Conservation (phyloP, 2,797 vertebrate species). For the Microctenopoma steveboyesi region DNA sequence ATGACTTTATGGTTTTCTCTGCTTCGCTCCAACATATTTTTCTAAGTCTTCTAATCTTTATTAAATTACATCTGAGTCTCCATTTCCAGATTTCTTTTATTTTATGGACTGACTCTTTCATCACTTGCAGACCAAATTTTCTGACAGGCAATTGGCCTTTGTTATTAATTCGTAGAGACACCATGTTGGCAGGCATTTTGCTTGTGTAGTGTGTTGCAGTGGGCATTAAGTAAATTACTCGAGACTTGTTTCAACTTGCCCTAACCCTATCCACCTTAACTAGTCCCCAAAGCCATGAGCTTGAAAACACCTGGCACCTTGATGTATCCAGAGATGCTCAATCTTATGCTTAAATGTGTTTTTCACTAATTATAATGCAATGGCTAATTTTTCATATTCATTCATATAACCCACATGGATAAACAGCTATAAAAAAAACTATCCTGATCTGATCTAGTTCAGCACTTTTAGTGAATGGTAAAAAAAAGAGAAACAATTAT, state of each 20-base stretch:
- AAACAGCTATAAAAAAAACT: slow-evolving; percentile 4
- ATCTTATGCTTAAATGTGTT: not conserved
- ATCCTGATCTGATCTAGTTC: not conserved
- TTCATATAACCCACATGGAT: not conserved
- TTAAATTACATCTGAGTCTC: not conserved
- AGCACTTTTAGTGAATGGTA: slow-evolving; percentile 13
- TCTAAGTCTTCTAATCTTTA: not conserved
- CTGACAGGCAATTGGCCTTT: not conserved
- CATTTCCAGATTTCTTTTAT: not conserved
- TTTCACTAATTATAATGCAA: not conserved
- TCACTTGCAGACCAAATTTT: not conserved
- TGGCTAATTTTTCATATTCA: slow-evolving; percentile 2
- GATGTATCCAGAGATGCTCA: not conserved
- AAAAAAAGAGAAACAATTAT: slow-evolving; percentile 10
- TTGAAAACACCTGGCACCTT: not conserved
- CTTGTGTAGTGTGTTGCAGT: not conserved
- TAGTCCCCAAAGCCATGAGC: slow-evolving; percentile 5
- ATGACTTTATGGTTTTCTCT: slow-evolving; percentile 29
- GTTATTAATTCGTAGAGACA: not conserved
- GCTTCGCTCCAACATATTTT: not conserved
- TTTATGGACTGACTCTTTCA: not conserved
- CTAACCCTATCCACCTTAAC: not conserved
- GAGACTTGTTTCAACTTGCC: slow-evolving; percentile 19
- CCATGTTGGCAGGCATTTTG: not conserved
- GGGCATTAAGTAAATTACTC: not conserved